Evolutionary conservation across 2,888 invertebrate species (phyloP).

Genomic region (Cephus rjabovi): DNA sequence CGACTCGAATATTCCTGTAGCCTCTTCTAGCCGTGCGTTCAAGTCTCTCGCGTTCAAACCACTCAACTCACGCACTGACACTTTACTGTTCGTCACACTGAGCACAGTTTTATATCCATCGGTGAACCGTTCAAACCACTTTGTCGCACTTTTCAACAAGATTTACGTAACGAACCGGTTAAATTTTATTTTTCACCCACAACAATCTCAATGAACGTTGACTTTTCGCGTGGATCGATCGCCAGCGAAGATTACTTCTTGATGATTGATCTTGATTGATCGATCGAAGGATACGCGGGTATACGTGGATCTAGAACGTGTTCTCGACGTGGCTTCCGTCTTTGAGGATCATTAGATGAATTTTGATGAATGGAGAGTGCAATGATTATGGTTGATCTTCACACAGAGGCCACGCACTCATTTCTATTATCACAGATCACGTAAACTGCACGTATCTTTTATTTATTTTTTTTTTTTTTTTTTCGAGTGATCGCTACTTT

Average conservation of each 20-base stretch:
- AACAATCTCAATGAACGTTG: neutral
- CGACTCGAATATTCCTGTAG: constrained; percentile 42
- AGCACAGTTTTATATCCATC: constrained; percentile 9
- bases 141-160: constrained; percentile 5
- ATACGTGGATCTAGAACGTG: neutral
- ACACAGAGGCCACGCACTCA: neutral
- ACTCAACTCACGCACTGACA: constrained; percentile 53
- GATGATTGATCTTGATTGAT: neutral
- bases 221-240: neutral
- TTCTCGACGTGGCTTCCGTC: neutral
- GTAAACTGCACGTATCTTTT: neutral
- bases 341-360: neutral
- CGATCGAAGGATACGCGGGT: neutral
- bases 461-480: neutral
- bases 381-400: neutral
- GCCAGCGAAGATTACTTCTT: neutral
- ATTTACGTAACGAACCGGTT: constrained; percentile 8
- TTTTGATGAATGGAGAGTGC: neutral
- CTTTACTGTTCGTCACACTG: constrained; percentile 29
- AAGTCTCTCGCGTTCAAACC: constrained; percentile 45
- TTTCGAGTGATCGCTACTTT: neutral
- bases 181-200: neutral
- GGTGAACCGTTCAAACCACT: neutral
- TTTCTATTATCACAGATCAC: neutral
- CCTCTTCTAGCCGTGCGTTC: constrained; percentile 46